These are phyloP conservation scores for Spea hammondii DNA, from an alignment of 2,797 vertebrate species.

Conservation along the genomic window DNA sequence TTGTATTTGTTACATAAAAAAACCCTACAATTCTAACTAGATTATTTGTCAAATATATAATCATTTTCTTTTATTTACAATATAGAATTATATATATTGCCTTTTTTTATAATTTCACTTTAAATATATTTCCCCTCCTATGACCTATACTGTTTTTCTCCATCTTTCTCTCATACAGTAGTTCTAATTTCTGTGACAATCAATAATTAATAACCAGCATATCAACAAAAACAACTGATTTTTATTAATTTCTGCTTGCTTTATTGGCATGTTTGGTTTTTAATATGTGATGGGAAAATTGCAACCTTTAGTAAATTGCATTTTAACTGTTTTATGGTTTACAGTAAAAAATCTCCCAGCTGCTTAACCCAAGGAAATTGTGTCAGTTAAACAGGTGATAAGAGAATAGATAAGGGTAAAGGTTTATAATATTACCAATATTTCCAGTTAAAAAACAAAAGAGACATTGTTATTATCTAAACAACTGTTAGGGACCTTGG, in stretches of 20 bases:
- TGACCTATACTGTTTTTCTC: background rate
- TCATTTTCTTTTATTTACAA: too few species aligned
- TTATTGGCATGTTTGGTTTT: conserved; percentile 13
- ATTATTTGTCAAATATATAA: too few species aligned
- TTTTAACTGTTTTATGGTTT: conserved; percentile 51
- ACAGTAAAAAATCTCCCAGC: conserved; percentile 21
- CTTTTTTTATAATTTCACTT: background rate
- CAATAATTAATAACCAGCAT: background rate
- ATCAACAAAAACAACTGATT: conserved; percentile 7
- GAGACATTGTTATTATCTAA: conserved; percentile 32
- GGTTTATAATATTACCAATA: background rate
- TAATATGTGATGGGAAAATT: conserved; percentile 31
- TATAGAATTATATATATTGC: too few species aligned
- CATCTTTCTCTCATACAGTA: too few species aligned
- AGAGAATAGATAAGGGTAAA: background rate
- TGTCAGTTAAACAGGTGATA: conserved; percentile 25
- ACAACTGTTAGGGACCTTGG: conserved; percentile 6
- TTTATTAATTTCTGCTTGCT: conserved; percentile 13
- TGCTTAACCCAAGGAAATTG: conserved; percentile 28
- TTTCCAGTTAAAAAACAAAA: conserved; percentile 28
- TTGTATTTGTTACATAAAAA: too few species aligned
- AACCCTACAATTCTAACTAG: too few species aligned
- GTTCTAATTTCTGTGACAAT: background rate
- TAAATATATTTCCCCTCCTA: background rate
- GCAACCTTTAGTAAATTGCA: conserved; percentile 43